phyloP scores from a whole-genome alignment of 1,140 invertebrate genomes.

The Thaumetopoea pityocampa region DNA sequence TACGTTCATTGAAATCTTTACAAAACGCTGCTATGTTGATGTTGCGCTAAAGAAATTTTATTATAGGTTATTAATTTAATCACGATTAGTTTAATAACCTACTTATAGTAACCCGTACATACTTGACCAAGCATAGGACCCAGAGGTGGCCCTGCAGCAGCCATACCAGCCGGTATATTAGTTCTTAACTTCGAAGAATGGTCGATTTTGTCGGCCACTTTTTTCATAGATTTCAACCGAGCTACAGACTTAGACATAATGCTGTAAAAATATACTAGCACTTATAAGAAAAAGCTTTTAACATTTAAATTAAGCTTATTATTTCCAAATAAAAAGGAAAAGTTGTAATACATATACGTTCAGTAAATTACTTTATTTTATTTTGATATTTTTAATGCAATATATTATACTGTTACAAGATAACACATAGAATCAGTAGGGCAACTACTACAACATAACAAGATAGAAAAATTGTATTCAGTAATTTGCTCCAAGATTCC shows the following conservation, averaged over 20 bases:
- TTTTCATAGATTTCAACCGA: constrained; percentile 81
- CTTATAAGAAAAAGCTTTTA: background rate
- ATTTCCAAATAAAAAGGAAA: background rate
- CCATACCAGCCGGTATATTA: constrained; percentile 91
- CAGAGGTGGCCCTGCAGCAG: constrained; percentile 90
- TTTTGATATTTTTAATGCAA: background rate
- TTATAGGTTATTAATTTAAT: constrained; percentile 12
- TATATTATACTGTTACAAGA: too few relatives aligned
- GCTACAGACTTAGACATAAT: constrained; percentile 84
- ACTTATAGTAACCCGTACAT: constrained; percentile 15
- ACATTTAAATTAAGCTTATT: background rate
- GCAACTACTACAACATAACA: too few relatives aligned
- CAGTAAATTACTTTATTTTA: too few relatives aligned
- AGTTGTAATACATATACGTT: too few relatives aligned
- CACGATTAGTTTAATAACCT: background rate
- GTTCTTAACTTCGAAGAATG: constrained; percentile 84
- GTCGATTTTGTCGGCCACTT: constrained; percentile 83
- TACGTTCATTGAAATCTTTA: constrained; percentile 98
- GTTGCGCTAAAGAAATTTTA: constrained; percentile 83
- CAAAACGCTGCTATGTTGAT: constrained; percentile 97
- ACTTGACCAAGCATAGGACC: constrained; percentile 95
- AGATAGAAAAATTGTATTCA: too few relatives aligned
- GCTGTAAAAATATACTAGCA: background rate
- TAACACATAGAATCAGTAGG: too few relatives aligned
- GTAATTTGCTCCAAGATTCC: too few relatives aligned